phyloP scores from a whole-genome alignment of 2,888 invertebrate genomes.

The Athalia circularis region DNA sequence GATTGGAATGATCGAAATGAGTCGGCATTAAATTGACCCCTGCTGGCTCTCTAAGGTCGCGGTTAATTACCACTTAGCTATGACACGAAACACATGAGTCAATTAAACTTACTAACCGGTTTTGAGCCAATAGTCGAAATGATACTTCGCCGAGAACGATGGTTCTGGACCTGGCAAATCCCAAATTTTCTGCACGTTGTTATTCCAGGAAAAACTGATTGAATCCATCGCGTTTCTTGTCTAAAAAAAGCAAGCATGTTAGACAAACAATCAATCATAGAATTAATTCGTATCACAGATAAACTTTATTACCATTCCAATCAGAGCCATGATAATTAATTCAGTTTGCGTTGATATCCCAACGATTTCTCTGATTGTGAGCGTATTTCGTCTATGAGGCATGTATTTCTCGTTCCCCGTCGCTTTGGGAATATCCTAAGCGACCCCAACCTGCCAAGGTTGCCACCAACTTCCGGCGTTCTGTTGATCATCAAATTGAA shows the following conservation, averaged over 20 bases:
- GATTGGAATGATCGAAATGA: constrained; percentile 24
- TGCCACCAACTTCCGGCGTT: constrained; percentile 1
- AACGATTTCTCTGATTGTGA: constrained; percentile 41
- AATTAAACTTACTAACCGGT: constrained; percentile 52
- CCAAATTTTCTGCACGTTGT: constrained; percentile 56
- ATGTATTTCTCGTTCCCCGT: constrained; percentile 18
- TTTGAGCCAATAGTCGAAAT: constrained; percentile 58
- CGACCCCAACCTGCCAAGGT: constrained; percentile 31
- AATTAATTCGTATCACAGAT: too few species aligned
- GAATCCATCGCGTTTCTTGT: constrained; percentile 62
- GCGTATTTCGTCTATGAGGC: constrained; percentile 14
- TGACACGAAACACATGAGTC: constrained; percentile 11
- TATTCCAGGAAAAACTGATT: constrained; percentile 61
- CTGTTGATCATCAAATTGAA: constrained; percentile 28
- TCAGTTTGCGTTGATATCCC: constrained; percentile 63
- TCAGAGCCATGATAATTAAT: constrained; percentile 64
- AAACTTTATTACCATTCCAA: constrained; percentile 61
- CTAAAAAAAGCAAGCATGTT: constrained; percentile 49
- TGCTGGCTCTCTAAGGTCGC: constrained; percentile 3
- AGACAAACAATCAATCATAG: too few species aligned
- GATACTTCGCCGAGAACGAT: constrained; percentile 44
- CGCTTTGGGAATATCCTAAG: constrained; percentile 15
- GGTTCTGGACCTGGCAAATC: constrained; percentile 45
- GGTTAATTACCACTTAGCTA: constrained; percentile 20
- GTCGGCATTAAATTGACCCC: constrained; percentile 20